Conservation (phyloP, 2,113 vertebrate genomes). For the Octodon degus region DNA sequence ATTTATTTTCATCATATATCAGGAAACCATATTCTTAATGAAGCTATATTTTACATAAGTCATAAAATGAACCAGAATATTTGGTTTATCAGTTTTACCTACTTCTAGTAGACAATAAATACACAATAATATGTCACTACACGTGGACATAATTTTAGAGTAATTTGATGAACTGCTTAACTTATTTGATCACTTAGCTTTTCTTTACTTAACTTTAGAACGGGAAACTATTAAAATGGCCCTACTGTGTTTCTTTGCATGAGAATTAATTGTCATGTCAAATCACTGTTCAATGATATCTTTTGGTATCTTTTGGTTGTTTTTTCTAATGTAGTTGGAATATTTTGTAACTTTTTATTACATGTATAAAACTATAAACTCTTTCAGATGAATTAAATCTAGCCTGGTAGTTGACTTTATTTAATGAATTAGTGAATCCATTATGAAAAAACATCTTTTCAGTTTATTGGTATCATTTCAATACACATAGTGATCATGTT, state of each 20-base stretch:
- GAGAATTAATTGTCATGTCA: too few relatives aligned
- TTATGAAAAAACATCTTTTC: neutral
- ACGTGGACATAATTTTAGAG: neutral
- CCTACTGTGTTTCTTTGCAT: neutral
- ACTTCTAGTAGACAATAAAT: neutral
- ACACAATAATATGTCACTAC: neutral
- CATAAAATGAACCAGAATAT: neutral
- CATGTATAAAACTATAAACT: neutral
- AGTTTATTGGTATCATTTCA: neutral
- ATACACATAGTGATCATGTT: neutral
- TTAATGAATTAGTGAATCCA: neutral
- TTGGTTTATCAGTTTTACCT: neutral
- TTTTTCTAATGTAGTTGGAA: neutral
- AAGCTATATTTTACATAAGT: neutral
- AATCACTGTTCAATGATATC: neutral
- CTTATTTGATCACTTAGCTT: neutral
- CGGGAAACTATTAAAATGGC: neutral
- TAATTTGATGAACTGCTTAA: neutral
- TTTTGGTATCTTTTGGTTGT: neutral
- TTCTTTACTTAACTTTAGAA: neutral
- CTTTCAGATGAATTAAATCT: conserved; percentile 13
- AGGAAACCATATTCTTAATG: neutral
- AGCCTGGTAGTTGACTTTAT: neutral
- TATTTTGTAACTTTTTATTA: neutral
- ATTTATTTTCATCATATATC: neutral